Conservation (phyloP, 2,888 invertebrate genomes). For the Marasmarcha lunaedactyla region DNA sequence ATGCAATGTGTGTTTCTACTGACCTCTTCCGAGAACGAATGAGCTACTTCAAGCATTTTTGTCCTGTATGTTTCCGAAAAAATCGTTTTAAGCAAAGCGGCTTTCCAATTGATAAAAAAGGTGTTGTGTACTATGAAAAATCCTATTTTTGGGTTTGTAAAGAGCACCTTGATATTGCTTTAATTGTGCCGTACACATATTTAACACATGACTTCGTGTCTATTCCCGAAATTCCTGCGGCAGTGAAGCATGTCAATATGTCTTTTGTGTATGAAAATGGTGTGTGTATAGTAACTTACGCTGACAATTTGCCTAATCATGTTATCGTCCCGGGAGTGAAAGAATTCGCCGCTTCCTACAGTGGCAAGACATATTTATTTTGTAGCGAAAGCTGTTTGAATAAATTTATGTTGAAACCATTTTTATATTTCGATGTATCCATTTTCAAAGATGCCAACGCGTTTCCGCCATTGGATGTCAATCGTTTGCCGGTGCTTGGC, state of each 20-base stretch:
- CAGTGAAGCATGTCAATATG: constrained; percentile 43
- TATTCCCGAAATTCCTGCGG: constrained; percentile 65
- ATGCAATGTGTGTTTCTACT: constrained; percentile 68
- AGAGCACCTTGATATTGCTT: constrained; percentile 58
- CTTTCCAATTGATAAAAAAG: constrained; percentile 60
- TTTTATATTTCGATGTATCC: constrained; percentile 51
- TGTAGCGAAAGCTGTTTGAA: constrained; percentile 57
- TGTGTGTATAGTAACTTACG: constrained; percentile 72
- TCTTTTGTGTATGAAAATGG: constrained; percentile 61
- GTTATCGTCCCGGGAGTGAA: constrained; percentile 47
- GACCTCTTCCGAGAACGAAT: constrained; percentile 59
- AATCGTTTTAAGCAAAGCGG: constrained; percentile 41
- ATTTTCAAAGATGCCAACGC: constrained; percentile 41
- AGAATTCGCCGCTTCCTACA: constrained; percentile 56
- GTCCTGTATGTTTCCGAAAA: constrained; percentile 69
- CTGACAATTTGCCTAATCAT: constrained; percentile 59
- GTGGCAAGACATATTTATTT: constrained; percentile 66
- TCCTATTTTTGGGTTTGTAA: constrained; percentile 73
- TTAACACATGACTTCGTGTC: constrained; percentile 24
- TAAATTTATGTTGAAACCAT: constrained; percentile 63
- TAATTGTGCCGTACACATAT: constrained; percentile 44
- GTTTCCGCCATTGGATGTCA: constrained; percentile 50
- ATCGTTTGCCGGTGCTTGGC: constrained; percentile 66
- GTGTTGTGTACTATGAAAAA: constrained; percentile 65
- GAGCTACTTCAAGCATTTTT: constrained; percentile 63